phyloP scores from a whole-genome alignment of 2,888 invertebrate genomes.

The Meghimatium bilineatum region DNA sequence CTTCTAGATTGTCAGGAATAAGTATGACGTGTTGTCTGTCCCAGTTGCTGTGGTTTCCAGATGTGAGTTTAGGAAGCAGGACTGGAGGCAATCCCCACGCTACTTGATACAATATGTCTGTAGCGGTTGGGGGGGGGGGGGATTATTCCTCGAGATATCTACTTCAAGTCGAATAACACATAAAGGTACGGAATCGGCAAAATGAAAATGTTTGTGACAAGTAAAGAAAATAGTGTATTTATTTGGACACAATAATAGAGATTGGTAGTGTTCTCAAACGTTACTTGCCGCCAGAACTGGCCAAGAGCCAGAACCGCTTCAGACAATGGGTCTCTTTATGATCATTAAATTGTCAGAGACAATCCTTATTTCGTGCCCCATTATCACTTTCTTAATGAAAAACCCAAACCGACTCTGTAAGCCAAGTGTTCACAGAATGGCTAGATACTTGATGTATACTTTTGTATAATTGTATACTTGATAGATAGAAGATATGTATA shows the following conservation, averaged over 20 bases:
- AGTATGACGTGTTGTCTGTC: neutral
- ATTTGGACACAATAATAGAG: slow-evolving; percentile 14
- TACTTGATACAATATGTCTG: slow-evolving; percentile 4
- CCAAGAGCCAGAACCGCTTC: neutral
- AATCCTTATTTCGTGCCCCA: neutral
- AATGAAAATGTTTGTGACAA: slow-evolving; percentile 11
- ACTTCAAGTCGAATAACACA: slow-evolving; percentile 6
- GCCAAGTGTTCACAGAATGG: no score
- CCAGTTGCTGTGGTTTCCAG: neutral
- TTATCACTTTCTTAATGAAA: neutral
- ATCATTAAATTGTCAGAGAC: neutral
- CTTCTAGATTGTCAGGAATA: neutral
- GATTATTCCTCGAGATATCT: slow-evolving; percentile 6
- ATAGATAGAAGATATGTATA: neutral
- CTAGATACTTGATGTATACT: no score
- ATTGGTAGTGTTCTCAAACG: neutral
- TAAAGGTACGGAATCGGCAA: neutral
- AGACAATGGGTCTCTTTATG: neutral
- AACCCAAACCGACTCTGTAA: neutral
- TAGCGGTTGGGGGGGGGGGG: no score
- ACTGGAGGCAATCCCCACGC: neutral
- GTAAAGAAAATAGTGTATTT: neutral
- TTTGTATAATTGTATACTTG: no score
- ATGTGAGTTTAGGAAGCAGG: neutral
- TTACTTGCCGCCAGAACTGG: neutral